Percentiles rank a stretch among this genome's conserved stretches.
phyloP scores from a whole-genome alignment of 2,113 vertebrate species.

The Elanus axillaris region DNA sequence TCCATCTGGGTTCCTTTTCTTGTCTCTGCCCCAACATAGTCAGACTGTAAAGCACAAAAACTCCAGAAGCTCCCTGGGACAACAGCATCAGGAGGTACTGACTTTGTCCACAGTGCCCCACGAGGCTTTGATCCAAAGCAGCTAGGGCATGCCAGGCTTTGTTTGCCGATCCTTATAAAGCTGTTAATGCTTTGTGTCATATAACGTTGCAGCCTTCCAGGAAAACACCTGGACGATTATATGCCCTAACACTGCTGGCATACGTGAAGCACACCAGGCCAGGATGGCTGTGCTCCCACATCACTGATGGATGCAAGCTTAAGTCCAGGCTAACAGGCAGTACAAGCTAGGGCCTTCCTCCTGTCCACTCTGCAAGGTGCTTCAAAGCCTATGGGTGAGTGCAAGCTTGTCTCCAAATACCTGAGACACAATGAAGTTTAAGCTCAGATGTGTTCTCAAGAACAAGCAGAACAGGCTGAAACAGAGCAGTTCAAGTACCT shows the following conservation, averaged over 20 bases:
- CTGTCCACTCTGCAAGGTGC: neutral
- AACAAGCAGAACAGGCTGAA: neutral
- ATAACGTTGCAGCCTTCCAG: no score
- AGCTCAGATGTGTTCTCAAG: neutral
- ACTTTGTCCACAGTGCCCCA: neutral
- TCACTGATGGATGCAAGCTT: accelerated
- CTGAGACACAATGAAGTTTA: no score
- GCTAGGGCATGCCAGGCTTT: neutral
- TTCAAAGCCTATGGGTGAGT: neutral
- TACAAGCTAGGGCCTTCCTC: neutral
- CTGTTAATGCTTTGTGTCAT: neutral
- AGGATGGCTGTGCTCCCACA: neutral
- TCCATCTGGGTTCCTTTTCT: neutral
- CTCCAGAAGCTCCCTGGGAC: neutral
- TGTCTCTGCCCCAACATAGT: neutral
- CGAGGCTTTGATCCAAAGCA: neutral
- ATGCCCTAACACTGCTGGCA: neutral
- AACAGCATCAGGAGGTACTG: neutral
- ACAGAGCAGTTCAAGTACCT: neutral
- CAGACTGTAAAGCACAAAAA: no score
- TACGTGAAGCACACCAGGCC: accelerated
- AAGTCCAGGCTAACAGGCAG: neutral
- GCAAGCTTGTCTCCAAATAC: neutral
- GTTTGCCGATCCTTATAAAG: neutral
- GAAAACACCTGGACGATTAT: accelerated